Evolutionary conservation across 2,797 vertebrate genomes (phyloP).

Genomic region (Vultur gryphus): DNA sequence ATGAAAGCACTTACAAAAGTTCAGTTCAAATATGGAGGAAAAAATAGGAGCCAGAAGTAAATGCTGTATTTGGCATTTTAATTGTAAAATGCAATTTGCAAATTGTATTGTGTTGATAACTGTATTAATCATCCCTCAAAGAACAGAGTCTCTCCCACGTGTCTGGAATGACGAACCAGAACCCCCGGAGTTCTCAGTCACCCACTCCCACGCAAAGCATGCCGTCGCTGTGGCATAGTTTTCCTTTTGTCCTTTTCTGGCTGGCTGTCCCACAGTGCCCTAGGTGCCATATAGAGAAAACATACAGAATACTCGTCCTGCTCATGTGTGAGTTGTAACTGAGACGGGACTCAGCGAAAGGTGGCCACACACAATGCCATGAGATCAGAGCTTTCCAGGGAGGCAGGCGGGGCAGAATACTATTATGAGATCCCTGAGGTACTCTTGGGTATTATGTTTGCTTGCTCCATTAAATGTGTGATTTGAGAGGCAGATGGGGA

Average conservation of each 20-base stretch:
- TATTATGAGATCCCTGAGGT: not conserved
- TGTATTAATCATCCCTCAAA: not conserved
- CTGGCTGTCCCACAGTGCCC: not conserved
- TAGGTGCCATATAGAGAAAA: not conserved
- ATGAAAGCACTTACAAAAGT: not conserved
- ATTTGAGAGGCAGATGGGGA: conserved; percentile 51
- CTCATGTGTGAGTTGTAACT: not conserved
- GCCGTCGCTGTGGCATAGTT: not conserved
- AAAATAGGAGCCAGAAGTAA: not conserved
- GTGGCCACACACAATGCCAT: not conserved
- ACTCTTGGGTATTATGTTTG: not conserved
- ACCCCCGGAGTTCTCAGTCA: not conserved
- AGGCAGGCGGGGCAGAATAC: not conserved
- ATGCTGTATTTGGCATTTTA: not conserved
- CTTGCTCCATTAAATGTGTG: conserved; percentile 39
- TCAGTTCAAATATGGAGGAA: not conserved
- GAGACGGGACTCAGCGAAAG: not conserved
- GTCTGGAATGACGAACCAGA: not conserved
- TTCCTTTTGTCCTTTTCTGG: not conserved
- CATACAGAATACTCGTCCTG: not conserved
- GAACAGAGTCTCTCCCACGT: not conserved
- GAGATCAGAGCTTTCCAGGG: not conserved
- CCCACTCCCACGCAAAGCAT: not conserved
- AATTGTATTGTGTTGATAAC: not conserved
- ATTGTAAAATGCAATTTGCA: not conserved